Evolutionary conservation across 2,797 vertebrate genomes (phyloP), one percentile per base, ranked within the genome.

Genomic region (Loris lydekkerianus): DNA sequence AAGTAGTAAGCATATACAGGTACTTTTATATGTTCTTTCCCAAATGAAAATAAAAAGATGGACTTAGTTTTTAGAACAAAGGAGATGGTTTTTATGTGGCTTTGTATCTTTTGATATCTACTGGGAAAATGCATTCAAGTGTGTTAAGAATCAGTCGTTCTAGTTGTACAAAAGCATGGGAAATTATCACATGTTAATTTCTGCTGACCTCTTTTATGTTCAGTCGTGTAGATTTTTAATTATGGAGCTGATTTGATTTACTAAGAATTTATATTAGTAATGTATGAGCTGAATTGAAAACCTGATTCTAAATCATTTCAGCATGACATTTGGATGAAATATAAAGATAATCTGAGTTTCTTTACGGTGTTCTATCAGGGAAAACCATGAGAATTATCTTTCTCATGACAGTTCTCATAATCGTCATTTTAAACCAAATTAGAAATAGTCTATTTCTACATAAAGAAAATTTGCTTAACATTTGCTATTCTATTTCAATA

Each of bases 181-280:
- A 84, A 95, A 93, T 95, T 61, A 88, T 91, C 89, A 77, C 81
- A 58, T 95, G 73, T 94, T 96, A 96, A 96, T 97, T 97, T 93
- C 80, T 96, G 29, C 82, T 92, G 82, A 77, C 87, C 73, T 94
- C 73, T 60, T 90, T 96, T 86, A 67, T 95, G 53, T 86, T 93
- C 89, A 95, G 73, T 67, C 65, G 86, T 75, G 92, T 95, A 85
- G 56, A 93, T 88, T 96, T 89, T 90, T 40, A 96, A n/a, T 97
- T 96, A 95, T n/a, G 81, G 84, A 76, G 76, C 37, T 89, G 84
- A 92, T 95, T 93, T 93, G 65, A 93, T 96, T 97, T 96, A 72
- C 82, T 86, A 53, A 75, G 70, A 95, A 58, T 96, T 94, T 95
- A 80, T 49, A 81, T 93, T 88, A 91, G 87, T 88, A 90, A 96